Evolutionary conservation across 2,888 invertebrate species (phyloP).

Genomic region (Athrips mouffetella): DNA sequence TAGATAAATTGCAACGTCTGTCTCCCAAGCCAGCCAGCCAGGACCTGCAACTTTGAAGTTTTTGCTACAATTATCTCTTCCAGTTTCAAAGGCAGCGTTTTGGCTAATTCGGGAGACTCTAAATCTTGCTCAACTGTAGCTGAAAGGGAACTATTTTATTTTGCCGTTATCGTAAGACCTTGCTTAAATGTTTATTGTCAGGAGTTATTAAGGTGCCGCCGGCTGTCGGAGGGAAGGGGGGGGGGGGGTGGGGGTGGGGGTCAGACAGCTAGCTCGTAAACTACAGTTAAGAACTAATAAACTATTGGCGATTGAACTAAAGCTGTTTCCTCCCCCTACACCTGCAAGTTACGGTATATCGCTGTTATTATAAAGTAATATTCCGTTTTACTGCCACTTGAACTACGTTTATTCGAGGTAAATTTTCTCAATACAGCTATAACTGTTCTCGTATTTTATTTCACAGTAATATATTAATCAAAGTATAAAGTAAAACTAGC

Average conservation of each 20-base stretch:
- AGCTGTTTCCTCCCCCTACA: not conserved
- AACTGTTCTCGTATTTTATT: too few species aligned
- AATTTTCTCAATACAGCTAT: too few species aligned
- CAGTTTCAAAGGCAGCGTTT: conserved; percentile 2
- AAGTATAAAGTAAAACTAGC: too few species aligned
- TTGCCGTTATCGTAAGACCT: not conserved
- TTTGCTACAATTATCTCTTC: conserved; percentile 8
- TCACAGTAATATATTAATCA: too few species aligned
- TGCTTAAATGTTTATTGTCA: not conserved
- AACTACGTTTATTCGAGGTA: too few species aligned
- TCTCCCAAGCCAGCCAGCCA: not conserved
- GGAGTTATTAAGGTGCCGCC: not conserved
- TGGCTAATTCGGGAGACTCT: conserved; percentile 11
- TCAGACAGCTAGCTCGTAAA: not conserved
- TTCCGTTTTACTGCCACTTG: not conserved
- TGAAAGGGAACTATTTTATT: not conserved
- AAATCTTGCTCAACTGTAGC: conserved; percentile 12
- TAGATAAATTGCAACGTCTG: too few species aligned
- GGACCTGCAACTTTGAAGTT: not conserved
- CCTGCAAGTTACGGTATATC: not conserved
- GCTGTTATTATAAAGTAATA: not conserved
- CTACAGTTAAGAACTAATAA: conserved; percentile 1
- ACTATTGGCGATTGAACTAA: conserved; percentile 1
- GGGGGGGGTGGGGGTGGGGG: too few species aligned
- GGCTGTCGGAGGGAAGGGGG: too few species aligned